Evolutionary conservation across 2,797 vertebrate genomes (phyloP), one percentile per base, ranked within the genome.

Genomic region (Zalophus californianus): DNA sequence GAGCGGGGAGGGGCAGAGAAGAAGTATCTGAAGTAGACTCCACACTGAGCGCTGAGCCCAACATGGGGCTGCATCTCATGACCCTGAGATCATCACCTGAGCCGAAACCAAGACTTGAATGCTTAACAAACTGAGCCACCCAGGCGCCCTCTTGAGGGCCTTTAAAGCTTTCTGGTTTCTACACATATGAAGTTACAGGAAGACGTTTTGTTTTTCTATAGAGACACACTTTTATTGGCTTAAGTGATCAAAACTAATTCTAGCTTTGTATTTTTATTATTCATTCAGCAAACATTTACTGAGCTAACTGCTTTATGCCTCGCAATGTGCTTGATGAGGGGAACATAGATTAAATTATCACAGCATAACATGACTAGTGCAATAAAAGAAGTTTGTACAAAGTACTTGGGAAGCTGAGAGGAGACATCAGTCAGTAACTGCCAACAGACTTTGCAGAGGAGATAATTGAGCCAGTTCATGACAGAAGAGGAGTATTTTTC

Each of bases 251-350:
- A 62, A 62, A 62, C 60, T 27, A 29, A 62, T 62, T 62, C 29
- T 70, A 79, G 48, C 54, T 87, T 48, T 79, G 38, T 58, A 38
- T 79, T 58, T 73, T 50, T 56, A 56, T 84, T 62, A 50, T 60
- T 58, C 60, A 80, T 79, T 68, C 50, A 79, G 38, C 72, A 79
- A 77, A 92, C 27, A 79, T 58, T 48, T 87, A 80, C 38, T 87
- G 32, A 93, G 32, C 29, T 87, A 79, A 87, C 41, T 64, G 68
- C 68, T 78, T 48, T 86, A 78, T 79, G 62, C 25, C 35, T 80
- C 60, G 25, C 52, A 58, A 44, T 64, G 29, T 72, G 15, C 52
- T 48, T 44, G 15, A 48, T 86, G 13, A 58, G 72, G 29, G 35
- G 66, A 50, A 48, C 29, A 50, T 62, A 77, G 70, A 86, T 32